Percentiles rank a stretch among this genome's conserved stretches.
Evolutionary conservation across 2,797 vertebrate species (phyloP).

Genomic region (Geotrypetes seraphini): DNA sequence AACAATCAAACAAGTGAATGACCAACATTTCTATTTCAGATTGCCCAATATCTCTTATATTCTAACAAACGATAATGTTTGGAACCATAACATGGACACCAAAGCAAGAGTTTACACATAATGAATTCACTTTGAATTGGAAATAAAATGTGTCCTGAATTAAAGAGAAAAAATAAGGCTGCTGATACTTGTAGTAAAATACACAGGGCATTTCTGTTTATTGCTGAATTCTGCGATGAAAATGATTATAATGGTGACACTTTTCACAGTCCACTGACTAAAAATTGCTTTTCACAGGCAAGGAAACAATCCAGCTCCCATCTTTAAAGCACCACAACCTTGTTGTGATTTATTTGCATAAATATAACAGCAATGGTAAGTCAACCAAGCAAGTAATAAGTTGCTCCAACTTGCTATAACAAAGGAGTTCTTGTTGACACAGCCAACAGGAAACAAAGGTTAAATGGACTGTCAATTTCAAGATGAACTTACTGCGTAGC

Average conservation of each 20-base stretch:
- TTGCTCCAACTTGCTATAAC: no score
- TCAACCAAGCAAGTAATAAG: no score
- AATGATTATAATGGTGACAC: neutral
- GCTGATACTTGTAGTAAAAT: neutral
- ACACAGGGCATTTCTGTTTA: neutral
- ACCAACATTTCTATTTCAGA: neutral
- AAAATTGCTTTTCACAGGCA: neutral
- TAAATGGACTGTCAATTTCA: no score
- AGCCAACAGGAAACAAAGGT: no score
- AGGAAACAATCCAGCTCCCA: neutral
- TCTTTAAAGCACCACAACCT: neutral
- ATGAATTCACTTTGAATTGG: neutral
- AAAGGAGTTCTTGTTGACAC: no score
- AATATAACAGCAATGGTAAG: neutral
- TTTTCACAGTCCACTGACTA: neutral
- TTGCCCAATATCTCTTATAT: rapidly evolving
- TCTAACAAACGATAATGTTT: neutral
- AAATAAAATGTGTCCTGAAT: neutral
- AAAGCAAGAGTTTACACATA: neutral
- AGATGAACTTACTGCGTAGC: no score
- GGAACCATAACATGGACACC: neutral
- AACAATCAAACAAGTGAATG: neutral
- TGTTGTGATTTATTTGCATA: neutral
- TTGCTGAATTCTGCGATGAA: neutral
- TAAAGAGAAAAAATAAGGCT: rapidly evolving